Percentiles rank a stretch among this genome's conserved stretches.
These are phyloP conservation scores for Rotaria macrura DNA, from an alignment of 2,888 invertebrate species.

Conservation along the genomic window DNA sequence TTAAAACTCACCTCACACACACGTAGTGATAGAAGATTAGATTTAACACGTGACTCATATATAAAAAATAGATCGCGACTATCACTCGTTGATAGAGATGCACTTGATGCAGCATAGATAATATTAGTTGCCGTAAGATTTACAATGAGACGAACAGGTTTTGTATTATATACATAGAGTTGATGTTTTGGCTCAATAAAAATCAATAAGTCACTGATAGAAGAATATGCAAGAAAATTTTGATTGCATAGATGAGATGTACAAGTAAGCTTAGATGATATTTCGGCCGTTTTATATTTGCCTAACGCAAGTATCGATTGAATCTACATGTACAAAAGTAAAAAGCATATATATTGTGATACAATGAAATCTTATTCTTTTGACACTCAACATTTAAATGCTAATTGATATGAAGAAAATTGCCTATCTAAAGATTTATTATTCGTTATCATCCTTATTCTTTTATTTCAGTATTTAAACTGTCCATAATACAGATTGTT, in stretches of 20 bases:
- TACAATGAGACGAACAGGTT: neutral
- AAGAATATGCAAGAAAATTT: neutral
- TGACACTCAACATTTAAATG: too few species aligned
- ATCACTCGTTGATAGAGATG: neutral
- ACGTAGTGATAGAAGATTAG: neutral
- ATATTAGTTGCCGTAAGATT: neutral
- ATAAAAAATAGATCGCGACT: neutral
- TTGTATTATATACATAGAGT: neutral
- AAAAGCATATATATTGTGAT: too few species aligned
- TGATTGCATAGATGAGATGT: neutral
- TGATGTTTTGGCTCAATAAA: conserved; percentile 3
- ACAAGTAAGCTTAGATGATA: neutral
- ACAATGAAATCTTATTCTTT: too few species aligned
- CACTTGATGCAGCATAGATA: neutral
- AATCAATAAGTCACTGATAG: neutral
- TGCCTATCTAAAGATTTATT: too few species aligned
- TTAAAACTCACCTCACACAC: neutral
- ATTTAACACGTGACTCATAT: neutral
- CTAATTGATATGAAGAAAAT: too few species aligned
- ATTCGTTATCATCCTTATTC: too few species aligned
- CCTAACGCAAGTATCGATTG: neutral
- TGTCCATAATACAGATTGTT: too few species aligned
- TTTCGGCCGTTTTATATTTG: neutral
- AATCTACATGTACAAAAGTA: neutral
- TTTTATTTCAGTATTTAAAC: too few species aligned